Percentiles rank a stretch among this genome's conserved stretches.
Conservation (phyloP, 2,888 invertebrate species). For the Acronicta leporina region DNA sequence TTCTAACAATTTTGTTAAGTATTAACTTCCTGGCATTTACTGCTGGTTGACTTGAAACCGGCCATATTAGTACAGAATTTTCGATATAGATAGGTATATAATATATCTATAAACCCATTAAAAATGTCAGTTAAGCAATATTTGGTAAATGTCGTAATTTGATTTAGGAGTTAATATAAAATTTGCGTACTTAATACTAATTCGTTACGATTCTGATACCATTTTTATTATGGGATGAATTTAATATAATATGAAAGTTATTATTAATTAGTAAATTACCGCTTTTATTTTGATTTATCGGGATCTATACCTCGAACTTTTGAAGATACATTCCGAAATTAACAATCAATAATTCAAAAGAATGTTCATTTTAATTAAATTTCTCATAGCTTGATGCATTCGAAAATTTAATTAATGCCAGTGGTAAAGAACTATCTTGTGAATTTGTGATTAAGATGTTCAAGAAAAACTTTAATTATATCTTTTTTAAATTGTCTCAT, state of each 20-base stretch:
- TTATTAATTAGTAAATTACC: no score
- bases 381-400: background rate
- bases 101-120: conserved; percentile 5
- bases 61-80: conserved; percentile 4
- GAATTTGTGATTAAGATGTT: no score
- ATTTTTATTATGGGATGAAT: no score
- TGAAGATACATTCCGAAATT: no score
- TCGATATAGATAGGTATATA: background rate
- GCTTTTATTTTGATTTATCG: no score
- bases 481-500: no score
- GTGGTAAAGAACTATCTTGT: background rate
- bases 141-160: conserved; percentile 2
- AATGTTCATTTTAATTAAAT: background rate
- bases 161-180: background rate
- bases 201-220: no score
- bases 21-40: conserved; percentile 37
- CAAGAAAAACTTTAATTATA: no score
- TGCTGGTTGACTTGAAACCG: conserved; percentile 24
- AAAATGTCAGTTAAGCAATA: conserved; percentile 19
- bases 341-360: no score
- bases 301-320: no score
- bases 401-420: background rate
- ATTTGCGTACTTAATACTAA: no score
- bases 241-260: no score
- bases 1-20: conserved; percentile 32